Evolutionary conservation across 1,140 invertebrate genomes (phyloP), one percentile per base, ranked within the genome.

Genomic region (Ceratina calcarata): DNA sequence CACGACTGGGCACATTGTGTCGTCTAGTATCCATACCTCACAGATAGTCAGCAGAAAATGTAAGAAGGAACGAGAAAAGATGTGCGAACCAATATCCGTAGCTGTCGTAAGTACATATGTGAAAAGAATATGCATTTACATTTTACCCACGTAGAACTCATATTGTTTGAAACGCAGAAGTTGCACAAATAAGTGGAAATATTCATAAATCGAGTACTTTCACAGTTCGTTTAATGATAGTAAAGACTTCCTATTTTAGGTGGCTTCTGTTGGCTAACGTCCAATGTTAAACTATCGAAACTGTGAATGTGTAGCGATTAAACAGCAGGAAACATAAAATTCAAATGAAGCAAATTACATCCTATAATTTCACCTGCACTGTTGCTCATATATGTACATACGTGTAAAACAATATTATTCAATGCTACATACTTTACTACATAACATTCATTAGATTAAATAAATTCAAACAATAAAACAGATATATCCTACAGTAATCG

Each of bases 41-140:
- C 68, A 51, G 51, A 58, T 45, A 68, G 1, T 4, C 3, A 15
- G 70, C 0, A 57, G 62, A 20, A 79, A 57, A 55, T 22, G 4
- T n/a, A 73, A 51, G 16, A 0, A 0, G 1, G 37, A 45, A 61
- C n/a, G 4, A n/a, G n/a, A 61, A 3, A 72, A 13, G 60, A 27
- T 0, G 3, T 78, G 78, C 6, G 58, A 85, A n/a, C 3, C 67
- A 1, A 12, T 51, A 16, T 24, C 70, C 0, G 60, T 85, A 57
- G 84, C 84, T 12, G 27, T 86, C 8, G 84, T 86, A 65, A 45
- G 84, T 85, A 71, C 18, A 51, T 15, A 2, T 7, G 18, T 16
- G 6, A 45, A 45, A 45, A 45, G 6, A 10, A 45, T 45, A 45
- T 10, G 7, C 37, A 10, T 45, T 8, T 10, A 45, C n/a, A 45